Conservation (phyloP, 1,140 invertebrate species). For the Batillaria attramentaria region DNA sequence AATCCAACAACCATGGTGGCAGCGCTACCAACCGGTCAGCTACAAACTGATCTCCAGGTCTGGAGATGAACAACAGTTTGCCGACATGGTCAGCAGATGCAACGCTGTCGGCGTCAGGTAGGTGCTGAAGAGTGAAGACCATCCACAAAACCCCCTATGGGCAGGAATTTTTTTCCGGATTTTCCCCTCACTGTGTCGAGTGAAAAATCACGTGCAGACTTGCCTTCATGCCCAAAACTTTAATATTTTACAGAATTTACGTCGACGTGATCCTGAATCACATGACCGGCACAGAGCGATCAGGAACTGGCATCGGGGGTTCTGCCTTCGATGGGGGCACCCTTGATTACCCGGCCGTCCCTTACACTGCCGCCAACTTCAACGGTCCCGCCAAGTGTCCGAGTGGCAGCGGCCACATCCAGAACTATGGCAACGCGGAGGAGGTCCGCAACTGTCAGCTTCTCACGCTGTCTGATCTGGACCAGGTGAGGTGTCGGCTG, state of each 20-base stretch:
- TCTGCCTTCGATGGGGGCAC: conserved; percentile 61
- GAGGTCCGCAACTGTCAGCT: conserved; percentile 81
- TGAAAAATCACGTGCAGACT: too few relatives aligned
- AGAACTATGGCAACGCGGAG: conserved; percentile 65
- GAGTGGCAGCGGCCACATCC: conserved; percentile 61
- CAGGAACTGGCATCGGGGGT: conserved; percentile 56
- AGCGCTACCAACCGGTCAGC: conserved; percentile 91
- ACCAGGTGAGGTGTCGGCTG: conserved; percentile 72
- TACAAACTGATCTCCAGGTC: conserved; percentile 85
- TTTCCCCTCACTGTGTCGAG: too few relatives aligned
- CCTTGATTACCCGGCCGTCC: conserved; percentile 71
- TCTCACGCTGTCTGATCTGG: conserved; percentile 82
- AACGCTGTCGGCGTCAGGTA: conserved; percentile 82
- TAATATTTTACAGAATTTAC: conserved; percentile 57
- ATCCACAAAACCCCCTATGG: too few relatives aligned
- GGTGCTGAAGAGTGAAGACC: too few relatives aligned
- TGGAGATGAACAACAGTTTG: conserved; percentile 81
- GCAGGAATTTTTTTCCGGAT: too few relatives aligned
- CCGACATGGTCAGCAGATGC: conserved; percentile 82
- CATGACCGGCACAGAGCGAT: conserved; percentile 76
- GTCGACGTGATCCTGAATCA: conserved; percentile 17
- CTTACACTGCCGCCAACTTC: conserved; percentile 65
- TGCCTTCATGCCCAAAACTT: too few relatives aligned
- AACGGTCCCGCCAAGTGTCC: conserved; percentile 62
- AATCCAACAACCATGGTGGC: conserved; percentile 79